Base-by-base conservation (phyloP, 2,888 invertebrate genomes). In the Meghimatium bilineatum region DNA sequence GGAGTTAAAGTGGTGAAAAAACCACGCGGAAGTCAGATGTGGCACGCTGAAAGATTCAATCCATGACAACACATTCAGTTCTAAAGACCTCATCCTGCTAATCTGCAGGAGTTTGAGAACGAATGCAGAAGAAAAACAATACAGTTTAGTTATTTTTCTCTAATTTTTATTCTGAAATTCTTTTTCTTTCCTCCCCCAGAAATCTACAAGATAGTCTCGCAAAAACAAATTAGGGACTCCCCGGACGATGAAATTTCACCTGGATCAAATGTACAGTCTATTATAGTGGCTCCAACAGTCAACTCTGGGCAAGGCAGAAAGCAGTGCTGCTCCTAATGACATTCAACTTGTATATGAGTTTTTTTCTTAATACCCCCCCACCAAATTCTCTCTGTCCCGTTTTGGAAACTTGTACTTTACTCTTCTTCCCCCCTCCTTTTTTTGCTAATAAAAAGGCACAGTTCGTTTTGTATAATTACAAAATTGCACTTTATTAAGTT, bases 161-260 rank as follows among this genome's bases (percentile, higher is more conserved):
- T 49, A 12, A 49, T 12, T 49, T n/a, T n/a, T n/a, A n/a, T n/a
- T n/a, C n/a, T n/a, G n/a, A n/a, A n/a, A n/a, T n/a, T 56, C 56
- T 56, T 29, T 63, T 63, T 29, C 36, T 36, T 36, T 1, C 36
- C n/a, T 26, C 56, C 89, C 90, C 38, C 95, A 98, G 98, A 98
- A 95, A 99, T 99, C 94, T 98, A 98, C 95, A 97, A 98, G 95
- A 98, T 98, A 95, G 98, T 98, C 91, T 98, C 98, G 91, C 98
- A 98, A 96, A 98, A 97, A 95, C 98, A 98, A 95, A 97, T 98
- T 94, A 96, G 97, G 93, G 98, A 98, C 94, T 92, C 92, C 87
- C 97, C 97, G 85, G 97, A 97, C 94, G 97, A 97, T 91, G 98
- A 97, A 94, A 96, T 97, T 89, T 97, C 97, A 95, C 96, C 97